Evolutionary conservation across 2,888 invertebrate genomes (phyloP), one percentile per base, ranked within the genome.

Genomic region (Eueremaeus valkanovi): DNA sequence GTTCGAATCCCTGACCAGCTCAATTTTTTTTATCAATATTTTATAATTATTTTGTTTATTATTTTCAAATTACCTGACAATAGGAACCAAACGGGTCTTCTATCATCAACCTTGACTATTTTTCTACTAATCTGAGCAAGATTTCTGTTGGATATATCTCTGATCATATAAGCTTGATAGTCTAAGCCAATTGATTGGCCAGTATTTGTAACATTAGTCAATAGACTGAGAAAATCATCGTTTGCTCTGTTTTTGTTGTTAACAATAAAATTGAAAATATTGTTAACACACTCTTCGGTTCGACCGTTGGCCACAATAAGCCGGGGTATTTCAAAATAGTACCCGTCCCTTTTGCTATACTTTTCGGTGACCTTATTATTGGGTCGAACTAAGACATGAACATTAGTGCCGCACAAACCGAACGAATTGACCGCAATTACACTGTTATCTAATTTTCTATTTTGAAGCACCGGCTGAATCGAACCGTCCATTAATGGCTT

Each of bases 21-120:
- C n/a, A n/a, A n/a, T n/a, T n/a, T n/a, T n/a, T n/a, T n/a, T n/a
- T n/a, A n/a, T n/a, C n/a, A n/a, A n/a, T n/a, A n/a, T n/a, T n/a
- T n/a, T n/a, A n/a, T n/a, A n/a, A n/a, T n/a, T n/a, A n/a, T n/a
- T n/a, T n/a, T n/a, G n/a, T n/a, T n/a, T n/a, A n/a, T n/a, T n/a
- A n/a, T n/a, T n/a, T n/a, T n/a, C 18, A 36, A 45, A 51, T 21
- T 97, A 77, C 98, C 98, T 61, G 95, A 91, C 85, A 95, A 97
- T 78, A 98, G 88, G 84, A 89, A 97, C 93, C 96, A 98, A 75
- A 97, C 85, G 0, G 95, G 94, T 18, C 92, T 87, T 78, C 88
- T 87, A 18, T 86, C 66, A 1, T 16, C 21, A 3, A 73, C 40
- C 40, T 33, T 9, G 8, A 0, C n/a, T 11, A 73, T 6, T 36